Evolutionary conservation across 2,797 vertebrate genomes (phyloP).

Genomic region (Cephalopachus bancanus): DNA sequence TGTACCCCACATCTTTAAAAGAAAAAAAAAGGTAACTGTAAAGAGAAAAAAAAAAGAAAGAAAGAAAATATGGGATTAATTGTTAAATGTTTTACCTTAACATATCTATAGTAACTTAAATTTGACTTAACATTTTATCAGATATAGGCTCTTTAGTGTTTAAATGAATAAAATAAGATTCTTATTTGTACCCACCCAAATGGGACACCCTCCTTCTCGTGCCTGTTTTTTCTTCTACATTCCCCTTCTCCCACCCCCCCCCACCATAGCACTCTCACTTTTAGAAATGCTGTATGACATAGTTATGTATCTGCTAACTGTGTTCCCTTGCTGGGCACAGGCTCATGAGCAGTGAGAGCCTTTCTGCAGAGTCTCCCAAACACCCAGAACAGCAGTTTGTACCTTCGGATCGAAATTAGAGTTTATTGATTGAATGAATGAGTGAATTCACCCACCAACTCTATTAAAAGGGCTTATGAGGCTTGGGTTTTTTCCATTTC

Average conservation of each 20-base stretch:
- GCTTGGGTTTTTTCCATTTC: neutral
- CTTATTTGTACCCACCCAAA: neutral
- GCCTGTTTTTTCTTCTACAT: neutral
- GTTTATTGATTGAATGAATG: neutral
- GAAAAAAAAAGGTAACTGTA: too few species aligned
- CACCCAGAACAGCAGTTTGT: neutral
- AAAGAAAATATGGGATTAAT: neutral
- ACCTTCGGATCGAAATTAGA: neutral
- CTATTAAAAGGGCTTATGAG: neutral
- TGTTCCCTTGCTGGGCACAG: neutral
- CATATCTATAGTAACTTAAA: slow-evolving; percentile 28
- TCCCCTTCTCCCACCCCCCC: too few species aligned
- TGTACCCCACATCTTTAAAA: too few species aligned
- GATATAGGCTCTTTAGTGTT: neutral
- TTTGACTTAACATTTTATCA: neutral
- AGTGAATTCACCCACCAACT: neutral
- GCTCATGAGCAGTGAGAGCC: neutral
- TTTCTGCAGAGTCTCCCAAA: neutral
- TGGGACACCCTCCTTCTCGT: neutral
- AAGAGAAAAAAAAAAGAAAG: too few species aligned
- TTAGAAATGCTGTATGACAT: neutral
- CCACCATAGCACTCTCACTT: neutral
- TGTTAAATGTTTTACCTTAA: slow-evolving; percentile 40
- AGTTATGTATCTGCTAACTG: neutral
- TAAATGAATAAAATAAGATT: neutral